Percentiles rank a stretch among this genome's conserved stretches.
Evolutionary conservation across 2,797 vertebrate species (phyloP).

Genomic region (Lacerta bilineata): DNA sequence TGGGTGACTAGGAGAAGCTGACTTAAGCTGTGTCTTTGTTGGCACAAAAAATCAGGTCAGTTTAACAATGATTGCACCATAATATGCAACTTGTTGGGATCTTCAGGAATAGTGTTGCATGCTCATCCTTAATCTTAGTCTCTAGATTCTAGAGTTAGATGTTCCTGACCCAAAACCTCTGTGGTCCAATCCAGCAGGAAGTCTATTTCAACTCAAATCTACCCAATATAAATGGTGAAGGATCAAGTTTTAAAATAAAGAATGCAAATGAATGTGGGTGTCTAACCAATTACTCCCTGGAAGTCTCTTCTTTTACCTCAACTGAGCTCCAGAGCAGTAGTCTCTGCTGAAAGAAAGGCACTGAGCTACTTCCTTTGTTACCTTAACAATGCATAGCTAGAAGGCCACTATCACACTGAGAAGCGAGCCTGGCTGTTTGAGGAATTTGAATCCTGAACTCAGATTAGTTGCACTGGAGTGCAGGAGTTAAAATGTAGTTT

Average conservation of each 20-base stretch:
- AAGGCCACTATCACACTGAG: too few relatives aligned
- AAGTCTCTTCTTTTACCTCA: not conserved
- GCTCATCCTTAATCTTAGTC: not conserved
- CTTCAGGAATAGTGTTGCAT: not conserved
- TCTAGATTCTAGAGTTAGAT: not conserved
- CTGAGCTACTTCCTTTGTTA: too few relatives aligned
- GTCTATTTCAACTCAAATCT: not conserved
- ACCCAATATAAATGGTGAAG: not conserved
- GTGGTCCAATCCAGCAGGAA: not conserved
- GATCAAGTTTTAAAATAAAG: not conserved
- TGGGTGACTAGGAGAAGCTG: too few relatives aligned
- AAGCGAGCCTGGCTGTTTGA: too few relatives aligned
- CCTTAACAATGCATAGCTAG: too few relatives aligned
- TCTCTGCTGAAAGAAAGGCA: not conserved
- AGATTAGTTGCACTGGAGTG: not conserved
- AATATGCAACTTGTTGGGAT: not conserved
- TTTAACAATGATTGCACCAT: not conserved
- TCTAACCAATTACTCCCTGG: not conserved
- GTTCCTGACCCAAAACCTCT: not conserved
- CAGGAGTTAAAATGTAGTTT: not conserved
- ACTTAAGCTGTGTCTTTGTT: not conserved
- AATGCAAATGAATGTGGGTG: not conserved
- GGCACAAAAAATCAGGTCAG: not conserved
- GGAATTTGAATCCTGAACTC: too few relatives aligned
- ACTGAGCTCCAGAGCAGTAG: not conserved